These are phyloP conservation scores for Sycophila sp. DNA, from an alignment of 1,140 invertebrate genomes.

Conservation along the genomic window DNA sequence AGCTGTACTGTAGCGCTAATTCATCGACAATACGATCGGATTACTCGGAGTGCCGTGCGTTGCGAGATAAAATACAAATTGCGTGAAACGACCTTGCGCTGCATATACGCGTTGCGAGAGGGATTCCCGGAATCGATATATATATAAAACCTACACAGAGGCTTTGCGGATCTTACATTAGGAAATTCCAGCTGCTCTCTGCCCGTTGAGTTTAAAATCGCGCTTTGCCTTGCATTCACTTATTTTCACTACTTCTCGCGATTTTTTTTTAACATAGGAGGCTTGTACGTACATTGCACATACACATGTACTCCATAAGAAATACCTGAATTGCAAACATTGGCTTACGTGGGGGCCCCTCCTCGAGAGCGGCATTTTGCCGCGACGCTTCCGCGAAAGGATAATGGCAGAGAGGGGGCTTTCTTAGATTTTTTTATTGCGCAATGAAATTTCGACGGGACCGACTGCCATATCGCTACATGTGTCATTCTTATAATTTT, in stretches of 20 bases:
- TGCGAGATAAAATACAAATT: neutral
- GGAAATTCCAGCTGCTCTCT: conserved; percentile 12
- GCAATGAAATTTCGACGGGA: conserved; percentile 13
- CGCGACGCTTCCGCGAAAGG: conserved; percentile 21
- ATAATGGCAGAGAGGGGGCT: neutral
- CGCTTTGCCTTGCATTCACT: conserved; percentile 1
- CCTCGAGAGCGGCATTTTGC: neutral
- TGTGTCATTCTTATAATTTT: too few species aligned
- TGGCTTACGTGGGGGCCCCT: neutral
- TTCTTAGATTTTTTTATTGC: conserved; percentile 27
- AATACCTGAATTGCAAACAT: conserved; percentile 14
- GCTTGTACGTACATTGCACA: neutral
- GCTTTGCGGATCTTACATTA: conserved; percentile 6
- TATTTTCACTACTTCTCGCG: neutral
- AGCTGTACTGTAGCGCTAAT: too few species aligned
- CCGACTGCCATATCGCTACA: too few species aligned
- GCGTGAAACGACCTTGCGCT: neutral
- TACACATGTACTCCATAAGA: neutral
- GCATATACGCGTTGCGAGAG: neutral
- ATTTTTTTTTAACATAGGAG: neutral
- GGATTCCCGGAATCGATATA: conserved; percentile 14
- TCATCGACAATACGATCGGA: too few species aligned
- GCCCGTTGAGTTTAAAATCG: neutral
- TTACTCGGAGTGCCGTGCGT: too few species aligned
- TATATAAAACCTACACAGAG: neutral